Base-by-base conservation (phyloP, 2,797 vertebrate species). In the Mionectes olivaceus region DNA sequence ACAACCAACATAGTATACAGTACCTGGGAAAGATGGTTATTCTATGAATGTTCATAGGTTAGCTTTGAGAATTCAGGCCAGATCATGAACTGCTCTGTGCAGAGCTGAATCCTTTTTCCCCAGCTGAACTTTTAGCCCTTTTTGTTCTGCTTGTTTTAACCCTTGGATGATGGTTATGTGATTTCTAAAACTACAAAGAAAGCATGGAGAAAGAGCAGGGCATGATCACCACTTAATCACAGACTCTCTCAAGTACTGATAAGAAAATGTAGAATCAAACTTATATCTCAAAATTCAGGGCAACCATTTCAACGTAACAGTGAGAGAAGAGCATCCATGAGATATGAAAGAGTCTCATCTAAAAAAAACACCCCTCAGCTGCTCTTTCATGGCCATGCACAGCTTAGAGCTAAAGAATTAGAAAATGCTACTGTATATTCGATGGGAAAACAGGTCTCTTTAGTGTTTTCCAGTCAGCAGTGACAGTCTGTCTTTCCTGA, bases 401-500 rank as follows among this genome's bases (percentile, higher is more conserved):
- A 43, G 82, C 46, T 83, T 46, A 92, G 90, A 96, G 94, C 83
- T 95, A 91, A 88, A 97, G 95, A 94, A 82, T 91, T 80, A 92
- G 84, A 94, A 96, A 96, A 91, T 56, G 89, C 87, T 93, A 84
- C 96, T 85, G 95, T 85, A 50, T 92, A 87, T 96, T 93, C 59
- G 7, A 79, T 94, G 91, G 96, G 95, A 93, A 93, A 96, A 96
- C 50, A 78, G 87, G 96, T 95, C 96, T 96, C 97, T 96, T 94
- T 90, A 74, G 73, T 92, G 96, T 94, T 91, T 95, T 88, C 87
- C 90, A 91, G 77, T 97, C 96, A 94, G 95, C 82, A 85, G 95
- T 94, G 97, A 98, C 97, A 98, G 98, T 92, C 97, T 97, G 97
- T 96, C 98, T 97, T 97, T 96, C 96, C 96, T 83, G 86, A 89